Conservation (phyloP, 2,888 invertebrate species). For the Eilema sororculum region DNA sequence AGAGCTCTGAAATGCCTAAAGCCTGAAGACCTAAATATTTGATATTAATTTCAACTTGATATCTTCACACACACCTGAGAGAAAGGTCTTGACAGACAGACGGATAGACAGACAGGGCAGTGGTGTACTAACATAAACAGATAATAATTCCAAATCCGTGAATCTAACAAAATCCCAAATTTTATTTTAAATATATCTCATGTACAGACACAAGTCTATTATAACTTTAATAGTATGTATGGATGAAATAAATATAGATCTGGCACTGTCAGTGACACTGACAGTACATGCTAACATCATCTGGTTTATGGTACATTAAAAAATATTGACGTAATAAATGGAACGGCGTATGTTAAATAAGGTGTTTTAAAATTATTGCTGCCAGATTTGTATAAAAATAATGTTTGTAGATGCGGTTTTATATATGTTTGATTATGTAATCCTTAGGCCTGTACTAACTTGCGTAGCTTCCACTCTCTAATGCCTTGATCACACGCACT, state of each 20-base stretch:
- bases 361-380: not conserved
- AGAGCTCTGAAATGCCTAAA: no score
- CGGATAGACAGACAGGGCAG: no score
- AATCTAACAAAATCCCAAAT: no score
- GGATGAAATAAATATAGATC: constrained; percentile 34
- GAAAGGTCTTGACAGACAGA: no score
- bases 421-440: not conserved
- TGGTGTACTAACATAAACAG: no score
- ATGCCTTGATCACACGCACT: no score
- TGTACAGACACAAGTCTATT: no score
- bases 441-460: not conserved
- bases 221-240: not conserved
- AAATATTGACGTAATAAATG: constrained; percentile 8
- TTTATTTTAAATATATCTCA: no score
- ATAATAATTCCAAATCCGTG: no score
- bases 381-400: not conserved
- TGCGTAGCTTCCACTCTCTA: not conserved
- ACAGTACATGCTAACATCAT: constrained; percentile 22
- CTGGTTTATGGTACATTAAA: not conserved
- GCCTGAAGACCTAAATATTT: no score
- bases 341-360: not conserved
- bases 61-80: no score
- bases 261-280: constrained; percentile 36
- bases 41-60: no score
- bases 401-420: not conserved